Base-by-base conservation (phyloP, 2,797 vertebrate species). In the Sandelia bainsii region DNA sequence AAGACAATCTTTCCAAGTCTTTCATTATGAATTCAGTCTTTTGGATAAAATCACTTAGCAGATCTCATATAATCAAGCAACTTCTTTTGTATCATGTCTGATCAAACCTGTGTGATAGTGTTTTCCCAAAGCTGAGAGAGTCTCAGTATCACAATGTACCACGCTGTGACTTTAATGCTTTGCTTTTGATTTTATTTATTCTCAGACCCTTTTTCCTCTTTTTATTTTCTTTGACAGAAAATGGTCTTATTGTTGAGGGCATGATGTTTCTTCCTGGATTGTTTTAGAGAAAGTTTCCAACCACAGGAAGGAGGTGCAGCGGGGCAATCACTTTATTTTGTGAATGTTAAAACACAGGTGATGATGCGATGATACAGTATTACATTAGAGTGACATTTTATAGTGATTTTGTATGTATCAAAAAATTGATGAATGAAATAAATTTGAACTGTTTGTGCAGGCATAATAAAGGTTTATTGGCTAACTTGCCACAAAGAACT, bases 321-420 rank as follows among this genome's bases (percentile, higher is more conserved):
- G 77, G 75, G 61, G 49, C 64, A 29, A 56, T 71, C 62, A 6
- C n/a, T 77, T 81, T 60, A 65, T 82, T 80, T 76, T 86, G 77
- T 80, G 87, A 90, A 89, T 81, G 86, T 87, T 86, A 75, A 83
- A 74, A 48, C 76, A 75, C 62, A 58, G 66, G 50, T 48, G 74
- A 75, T 58, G 52, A 82, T 87, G 70, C 61, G 70, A 60, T 75
- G 82, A 81, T 79, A 53, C 75, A 73, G 72, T 83, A 84, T 84
- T 87, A 84, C 63, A 87, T n/a, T n/a, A n/a, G 87, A 88, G 90
- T 91, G 87, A 87, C 72, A 84, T 93, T 93, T 94, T 94, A 84
- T 94, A 93, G 93, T 90, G 84, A 89, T 94, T 94, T 94, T 94
- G 62, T 94, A 93, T 93, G 85, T 86, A 91, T 87, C 80, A 74